Evolutionary conservation across 1,140 invertebrate species (phyloP).

Genomic region (Psilanteris sp.): DNA sequence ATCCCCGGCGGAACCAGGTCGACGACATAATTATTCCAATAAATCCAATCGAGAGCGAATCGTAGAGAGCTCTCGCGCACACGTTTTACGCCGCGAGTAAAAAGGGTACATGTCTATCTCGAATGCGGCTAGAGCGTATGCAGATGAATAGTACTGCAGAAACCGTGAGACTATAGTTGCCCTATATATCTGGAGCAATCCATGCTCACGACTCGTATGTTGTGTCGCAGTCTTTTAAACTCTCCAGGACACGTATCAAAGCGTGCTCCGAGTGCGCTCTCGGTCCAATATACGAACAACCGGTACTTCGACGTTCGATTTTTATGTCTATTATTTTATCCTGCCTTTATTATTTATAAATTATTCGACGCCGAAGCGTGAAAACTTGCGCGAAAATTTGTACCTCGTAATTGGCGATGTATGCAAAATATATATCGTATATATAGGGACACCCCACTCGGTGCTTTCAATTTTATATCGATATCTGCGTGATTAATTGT

Average conservation of each 20-base stretch:
- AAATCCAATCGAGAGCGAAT: constrained; percentile 69
- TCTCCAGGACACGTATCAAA: constrained; percentile 67
- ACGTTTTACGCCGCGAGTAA: constrained; percentile 62
- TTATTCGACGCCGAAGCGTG: constrained; percentile 7
- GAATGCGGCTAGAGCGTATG: constrained; percentile 67
- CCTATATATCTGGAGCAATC: constrained; percentile 77
- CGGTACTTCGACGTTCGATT: constrained; percentile 32
- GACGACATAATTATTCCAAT: constrained; percentile 70
- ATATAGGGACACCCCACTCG: too few species aligned
- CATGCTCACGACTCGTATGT: constrained; percentile 72
- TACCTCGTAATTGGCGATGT: too few species aligned
- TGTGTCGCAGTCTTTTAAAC: constrained; percentile 72
- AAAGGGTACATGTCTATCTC: constrained; percentile 67
- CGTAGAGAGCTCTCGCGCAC: constrained; percentile 58
- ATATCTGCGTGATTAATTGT: too few species aligned
- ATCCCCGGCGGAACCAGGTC: constrained; percentile 57
- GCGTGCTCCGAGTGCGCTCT: constrained; percentile 62
- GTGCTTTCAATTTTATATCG: too few species aligned
- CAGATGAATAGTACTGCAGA: constrained; percentile 78
- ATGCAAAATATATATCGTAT: too few species aligned
- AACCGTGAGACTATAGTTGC: constrained; percentile 79
- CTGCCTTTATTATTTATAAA: constrained; percentile 32
- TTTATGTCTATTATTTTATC: constrained; percentile 40
- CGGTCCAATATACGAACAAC: constrained; percentile 39
- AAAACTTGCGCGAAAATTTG: too few species aligned